Conservation (phyloP, 2,888 invertebrate species). For the Oxycera nigricornis region DNA sequence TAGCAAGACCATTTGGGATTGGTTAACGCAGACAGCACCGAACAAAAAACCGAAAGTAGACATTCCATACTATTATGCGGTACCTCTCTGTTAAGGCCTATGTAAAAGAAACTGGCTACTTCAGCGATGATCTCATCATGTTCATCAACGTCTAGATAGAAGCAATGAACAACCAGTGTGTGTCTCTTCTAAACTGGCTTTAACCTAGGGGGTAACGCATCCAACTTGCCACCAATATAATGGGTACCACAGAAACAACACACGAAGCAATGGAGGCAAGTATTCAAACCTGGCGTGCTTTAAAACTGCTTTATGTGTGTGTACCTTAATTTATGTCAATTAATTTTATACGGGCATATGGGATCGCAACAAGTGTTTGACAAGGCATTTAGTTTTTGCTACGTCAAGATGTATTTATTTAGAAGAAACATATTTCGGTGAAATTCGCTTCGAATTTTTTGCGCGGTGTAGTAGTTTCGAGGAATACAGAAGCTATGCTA, state of each 20-base stretch:
- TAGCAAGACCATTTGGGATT: constrained; percentile 19
- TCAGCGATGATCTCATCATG: constrained; percentile 28
- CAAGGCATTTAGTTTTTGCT: no score
- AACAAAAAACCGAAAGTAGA: constrained; percentile 12
- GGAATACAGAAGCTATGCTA: no score
- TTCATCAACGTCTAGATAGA: constrained; percentile 12
- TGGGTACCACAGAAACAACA: not conserved
- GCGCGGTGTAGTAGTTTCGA: no score
- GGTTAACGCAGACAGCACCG: not conserved
- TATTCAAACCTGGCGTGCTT: constrained; percentile 7
- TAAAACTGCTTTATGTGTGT: constrained; percentile 41
- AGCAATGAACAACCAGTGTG: constrained; percentile 25
- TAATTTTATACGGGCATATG: constrained; percentile 55
- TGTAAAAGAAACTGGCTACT: not conserved
- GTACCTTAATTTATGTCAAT: constrained; percentile 62
- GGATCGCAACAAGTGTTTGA: no score
- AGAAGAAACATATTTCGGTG: no score
- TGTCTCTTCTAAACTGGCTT: not conserved
- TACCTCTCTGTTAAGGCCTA: constrained; percentile 4
- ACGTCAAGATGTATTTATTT: no score
- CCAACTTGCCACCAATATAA: not conserved
- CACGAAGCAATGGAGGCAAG: not conserved
- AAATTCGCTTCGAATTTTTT: no score
- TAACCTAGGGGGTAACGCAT: constrained; percentile 29
- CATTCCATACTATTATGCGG: constrained; percentile 6